These are phyloP conservation scores for Stichodactyla helianthus DNA, from an alignment of 64 coral and sea anemone species.

Conservation along the genomic window DNA sequence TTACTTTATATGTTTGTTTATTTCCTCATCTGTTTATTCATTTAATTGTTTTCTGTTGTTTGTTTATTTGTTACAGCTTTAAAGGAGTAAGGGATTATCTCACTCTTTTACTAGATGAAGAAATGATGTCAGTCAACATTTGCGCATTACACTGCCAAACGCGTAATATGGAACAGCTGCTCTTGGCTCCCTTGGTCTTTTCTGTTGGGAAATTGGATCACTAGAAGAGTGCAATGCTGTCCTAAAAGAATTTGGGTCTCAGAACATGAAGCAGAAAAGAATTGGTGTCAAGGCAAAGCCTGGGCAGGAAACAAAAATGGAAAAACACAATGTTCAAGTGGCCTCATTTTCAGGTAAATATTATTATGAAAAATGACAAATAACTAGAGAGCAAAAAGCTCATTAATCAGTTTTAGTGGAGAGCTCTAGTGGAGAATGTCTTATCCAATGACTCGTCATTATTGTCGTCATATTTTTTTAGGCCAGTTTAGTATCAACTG, in stretches of 20 bases:
- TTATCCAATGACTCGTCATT: no score
- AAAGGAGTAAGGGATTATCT: constrained; percentile 46
- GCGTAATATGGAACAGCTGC: constrained; percentile 47
- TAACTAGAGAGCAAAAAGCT: no score
- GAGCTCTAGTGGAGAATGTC: no score
- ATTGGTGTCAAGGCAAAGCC: constrained; percentile 8
- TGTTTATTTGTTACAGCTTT: constrained; percentile 2
- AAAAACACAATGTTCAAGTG: constrained; percentile 35
- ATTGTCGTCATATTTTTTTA: no score
- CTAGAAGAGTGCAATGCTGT: constrained; percentile 21
- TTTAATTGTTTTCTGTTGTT: background rate
- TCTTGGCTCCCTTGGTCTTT: constrained; percentile 22
- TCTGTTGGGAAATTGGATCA: constrained; percentile 23
- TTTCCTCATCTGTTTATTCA: no score
- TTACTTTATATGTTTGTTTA: no score
- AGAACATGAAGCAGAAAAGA: constrained; percentile 29
- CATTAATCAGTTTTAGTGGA: no score
- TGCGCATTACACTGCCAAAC: constrained; percentile 42
- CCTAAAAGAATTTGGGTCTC: constrained; percentile 26
- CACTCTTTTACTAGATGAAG: constrained; percentile 14
- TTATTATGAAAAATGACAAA: no score
- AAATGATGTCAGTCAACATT: constrained; percentile 22
- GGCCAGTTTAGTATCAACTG: no score
- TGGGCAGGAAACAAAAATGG: constrained; percentile 5
- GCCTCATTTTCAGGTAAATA: constrained; percentile 14